Percentiles rank a stretch among this genome's conserved stretches.
Evolutionary conservation across 2,797 vertebrate species (phyloP).

Genomic region (Scleropages formosus): DNA sequence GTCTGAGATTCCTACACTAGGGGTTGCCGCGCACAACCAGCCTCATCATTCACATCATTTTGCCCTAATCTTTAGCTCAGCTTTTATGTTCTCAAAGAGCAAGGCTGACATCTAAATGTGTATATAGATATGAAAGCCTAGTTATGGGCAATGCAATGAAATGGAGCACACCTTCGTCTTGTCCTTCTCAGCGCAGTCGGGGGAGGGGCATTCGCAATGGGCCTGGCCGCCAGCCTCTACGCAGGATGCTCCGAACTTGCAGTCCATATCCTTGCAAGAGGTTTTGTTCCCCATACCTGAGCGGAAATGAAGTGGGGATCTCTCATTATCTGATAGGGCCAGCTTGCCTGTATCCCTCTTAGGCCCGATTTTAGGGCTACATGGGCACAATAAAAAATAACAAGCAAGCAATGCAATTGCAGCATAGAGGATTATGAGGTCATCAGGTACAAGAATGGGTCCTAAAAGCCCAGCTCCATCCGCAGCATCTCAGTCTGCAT

Average conservation of each 20-base stretch:
- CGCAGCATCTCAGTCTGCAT: not conserved
- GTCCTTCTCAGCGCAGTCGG: slow-evolving; percentile 75
- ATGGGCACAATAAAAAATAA: not conserved
- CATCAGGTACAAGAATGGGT: not conserved
- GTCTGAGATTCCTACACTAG: too few species aligned
- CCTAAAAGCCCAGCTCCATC: not conserved
- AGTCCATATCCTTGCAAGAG: slow-evolving; percentile 77
- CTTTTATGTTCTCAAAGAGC: too few species aligned
- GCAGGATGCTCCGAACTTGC: slow-evolving; percentile 82
- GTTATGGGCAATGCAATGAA: not conserved
- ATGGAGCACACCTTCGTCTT: slow-evolving; percentile 76
- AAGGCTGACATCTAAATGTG: too few species aligned
- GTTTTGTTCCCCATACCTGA: slow-evolving; percentile 68
- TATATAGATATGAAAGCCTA: not conserved
- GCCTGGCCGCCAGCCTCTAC: slow-evolving; percentile 75
- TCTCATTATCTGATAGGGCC: not conserved
- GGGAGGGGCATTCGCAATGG: slow-evolving; percentile 84
- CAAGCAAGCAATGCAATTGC: not conserved
- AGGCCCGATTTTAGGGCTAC: not conserved
- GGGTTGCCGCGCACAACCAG: too few species aligned
- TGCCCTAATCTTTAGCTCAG: too few species aligned
- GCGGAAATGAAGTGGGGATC: not conserved
- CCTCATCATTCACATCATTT: too few species aligned
- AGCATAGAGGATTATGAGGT: not conserved
- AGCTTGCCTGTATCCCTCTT: not conserved